These are phyloP conservation scores for Halictus quadricinctus DNA, from an alignment of 2,888 invertebrate genomes.

Conservation along the genomic window DNA sequence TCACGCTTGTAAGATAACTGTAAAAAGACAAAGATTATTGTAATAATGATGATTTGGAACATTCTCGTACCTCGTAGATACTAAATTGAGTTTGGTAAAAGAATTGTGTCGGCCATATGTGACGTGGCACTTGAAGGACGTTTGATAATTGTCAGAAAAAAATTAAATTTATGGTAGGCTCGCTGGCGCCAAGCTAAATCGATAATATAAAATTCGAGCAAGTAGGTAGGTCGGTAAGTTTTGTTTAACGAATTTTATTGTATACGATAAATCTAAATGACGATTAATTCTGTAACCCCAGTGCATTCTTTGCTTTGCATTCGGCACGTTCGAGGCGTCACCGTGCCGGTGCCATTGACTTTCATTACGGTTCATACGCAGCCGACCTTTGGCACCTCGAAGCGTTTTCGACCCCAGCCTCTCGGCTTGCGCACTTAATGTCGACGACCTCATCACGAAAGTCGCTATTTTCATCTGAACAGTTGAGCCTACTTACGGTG, in stretches of 20 bases:
- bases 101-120: too few relatives aligned
- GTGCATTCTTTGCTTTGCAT: not conserved
- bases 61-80: too few relatives aligned
- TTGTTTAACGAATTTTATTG: not conserved
- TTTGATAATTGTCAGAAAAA: too few relatives aligned
- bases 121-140: too few relatives aligned
- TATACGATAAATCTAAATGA: not conserved
- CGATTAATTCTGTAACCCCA: not conserved
- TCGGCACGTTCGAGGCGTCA: slow-evolving; percentile 3
- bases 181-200: not conserved
- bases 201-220: not conserved
- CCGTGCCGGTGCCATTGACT: slow-evolving; percentile 34
- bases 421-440: slow-evolving; percentile 35
- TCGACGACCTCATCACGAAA: slow-evolving; percentile 57
- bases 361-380: slow-evolving; percentile 45
- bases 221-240: not conserved
- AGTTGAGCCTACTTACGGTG: slow-evolving; percentile 45
- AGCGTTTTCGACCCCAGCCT: slow-evolving; percentile 38
- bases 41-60: too few relatives aligned
- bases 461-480: slow-evolving; percentile 58
- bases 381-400: slow-evolving; percentile 52
- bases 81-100: too few relatives aligned
- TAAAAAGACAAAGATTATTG: too few relatives aligned
- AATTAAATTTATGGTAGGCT: too few relatives aligned
- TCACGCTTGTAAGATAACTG: too few relatives aligned